Evolutionary conservation across 2,113 vertebrate species (phyloP), one percentile per base, ranked within the genome.

Genomic region (Rhinogobius similis): DNA sequence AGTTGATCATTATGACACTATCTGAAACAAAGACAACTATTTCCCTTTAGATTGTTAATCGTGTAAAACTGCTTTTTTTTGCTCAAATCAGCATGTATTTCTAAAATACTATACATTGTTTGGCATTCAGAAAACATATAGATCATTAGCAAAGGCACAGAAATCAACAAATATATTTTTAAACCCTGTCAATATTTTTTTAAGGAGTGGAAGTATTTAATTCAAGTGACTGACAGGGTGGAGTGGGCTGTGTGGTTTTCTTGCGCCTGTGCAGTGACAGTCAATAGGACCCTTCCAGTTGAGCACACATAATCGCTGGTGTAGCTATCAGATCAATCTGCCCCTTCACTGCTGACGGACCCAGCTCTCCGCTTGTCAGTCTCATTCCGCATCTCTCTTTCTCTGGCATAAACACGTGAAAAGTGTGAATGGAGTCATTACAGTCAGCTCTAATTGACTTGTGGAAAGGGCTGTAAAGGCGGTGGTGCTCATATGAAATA

Each of bases 371-470:
- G 20, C 13, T 20, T 46, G 52, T 46, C 0, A 9, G 53, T 36
- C 32, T 64, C 4, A 1, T 52, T 65, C 70, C 72, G 53, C 24
- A 27, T 56, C 59, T 69, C 70, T 70, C 44, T 58, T 59, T 74
- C 59, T 71, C 75, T 66, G 53, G 58, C 66, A 39, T 55, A 38
- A 78, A 71, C 48, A 62, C 62, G 67, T 53, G 78, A 62, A 62
- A 59, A 38, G 52, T 13, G 12, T 26, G 53, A 62, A 70, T 62
- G 77, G 76, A 67, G 75, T 80, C 78, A 81, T 73, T 84, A 85
- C 75, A 75, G 72, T 27, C 4, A 21, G 36, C 74, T 65, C 65
- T 68, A 67, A 64, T 24, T 43, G 85, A 82, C 52, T 26, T 26
- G 78, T 62, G 85, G 81, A 73, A 77, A 1, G 0, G 64, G 20